These are phyloP conservation scores for Alloscopus bannaensis DNA, from an alignment of 2,888 invertebrate genomes.

Conservation along the genomic window DNA sequence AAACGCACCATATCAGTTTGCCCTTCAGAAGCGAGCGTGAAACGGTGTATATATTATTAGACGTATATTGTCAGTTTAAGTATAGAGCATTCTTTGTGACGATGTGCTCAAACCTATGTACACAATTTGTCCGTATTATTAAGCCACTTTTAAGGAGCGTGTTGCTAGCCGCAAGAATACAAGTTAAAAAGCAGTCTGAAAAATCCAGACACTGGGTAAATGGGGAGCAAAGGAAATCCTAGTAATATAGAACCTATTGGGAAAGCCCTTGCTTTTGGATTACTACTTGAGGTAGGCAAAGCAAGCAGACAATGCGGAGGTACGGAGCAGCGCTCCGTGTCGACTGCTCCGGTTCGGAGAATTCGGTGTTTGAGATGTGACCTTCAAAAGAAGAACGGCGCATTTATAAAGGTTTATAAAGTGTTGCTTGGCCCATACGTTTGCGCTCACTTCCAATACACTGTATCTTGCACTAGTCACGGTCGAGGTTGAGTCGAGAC, in stretches of 20 bases:
- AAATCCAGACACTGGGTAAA: neutral
- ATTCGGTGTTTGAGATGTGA: neutral
- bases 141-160: neutral
- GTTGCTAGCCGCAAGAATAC: neutral
- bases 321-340: neutral
- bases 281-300: neutral
- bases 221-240: neutral
- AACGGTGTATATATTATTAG: neutral
- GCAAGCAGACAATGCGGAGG: neutral
- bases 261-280: neutral
- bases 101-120: neutral
- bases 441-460: neutral
- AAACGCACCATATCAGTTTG: neutral
- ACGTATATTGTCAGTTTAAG: neutral
- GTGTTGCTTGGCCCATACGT: neutral
- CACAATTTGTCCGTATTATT: neutral
- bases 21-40: neutral
- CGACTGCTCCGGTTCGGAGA: conserved; percentile 10
- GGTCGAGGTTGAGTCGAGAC: no score
- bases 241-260: neutral
- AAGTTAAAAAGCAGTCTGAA: no score
- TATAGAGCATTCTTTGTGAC: neutral
- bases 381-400: neutral
- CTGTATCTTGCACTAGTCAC: no score
- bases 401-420: neutral